Conservation (phyloP, 2,888 invertebrate genomes). For the Geophilus truncorum region DNA sequence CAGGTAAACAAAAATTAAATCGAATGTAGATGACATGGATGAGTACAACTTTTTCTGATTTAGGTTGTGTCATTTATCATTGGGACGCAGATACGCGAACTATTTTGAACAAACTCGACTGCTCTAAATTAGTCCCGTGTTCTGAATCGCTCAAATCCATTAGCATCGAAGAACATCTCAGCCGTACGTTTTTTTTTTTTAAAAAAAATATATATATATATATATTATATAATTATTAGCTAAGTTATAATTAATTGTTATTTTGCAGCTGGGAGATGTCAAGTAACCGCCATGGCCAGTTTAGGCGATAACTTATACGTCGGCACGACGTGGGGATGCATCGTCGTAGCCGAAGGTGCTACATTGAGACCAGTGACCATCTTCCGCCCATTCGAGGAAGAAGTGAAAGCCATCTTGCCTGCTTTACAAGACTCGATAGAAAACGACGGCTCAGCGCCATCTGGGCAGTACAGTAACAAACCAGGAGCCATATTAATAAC, state of each 20-base stretch:
- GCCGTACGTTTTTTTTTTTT: conserved; percentile 60
- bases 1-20: conserved; percentile 54
- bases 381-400: conserved; percentile 84
- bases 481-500: conserved; percentile 59
- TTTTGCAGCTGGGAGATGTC: conserved; percentile 48
- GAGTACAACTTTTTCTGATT: neutral
- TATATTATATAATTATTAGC: neutral
- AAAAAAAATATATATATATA: too few relatives aligned
- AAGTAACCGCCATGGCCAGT: conserved; percentile 67
- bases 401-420: conserved; percentile 56
- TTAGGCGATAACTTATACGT: conserved; percentile 70
- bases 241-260: neutral
- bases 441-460: neutral
- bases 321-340: conserved; percentile 92
- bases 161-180: conserved; percentile 79
- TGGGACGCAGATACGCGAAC: conserved; percentile 68
- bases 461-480: neutral
- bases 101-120: conserved; percentile 75
- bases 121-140: conserved; percentile 84
- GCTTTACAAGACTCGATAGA: neutral
- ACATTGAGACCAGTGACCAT: conserved; percentile 80
- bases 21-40: too few relatives aligned
- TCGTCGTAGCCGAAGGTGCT: conserved; percentile 78
- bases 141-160: conserved; percentile 88
- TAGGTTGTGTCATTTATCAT: conserved; percentile 78